Conservation (phyloP, 2,797 vertebrate genomes). For the Triplophysa bombifrons region DNA sequence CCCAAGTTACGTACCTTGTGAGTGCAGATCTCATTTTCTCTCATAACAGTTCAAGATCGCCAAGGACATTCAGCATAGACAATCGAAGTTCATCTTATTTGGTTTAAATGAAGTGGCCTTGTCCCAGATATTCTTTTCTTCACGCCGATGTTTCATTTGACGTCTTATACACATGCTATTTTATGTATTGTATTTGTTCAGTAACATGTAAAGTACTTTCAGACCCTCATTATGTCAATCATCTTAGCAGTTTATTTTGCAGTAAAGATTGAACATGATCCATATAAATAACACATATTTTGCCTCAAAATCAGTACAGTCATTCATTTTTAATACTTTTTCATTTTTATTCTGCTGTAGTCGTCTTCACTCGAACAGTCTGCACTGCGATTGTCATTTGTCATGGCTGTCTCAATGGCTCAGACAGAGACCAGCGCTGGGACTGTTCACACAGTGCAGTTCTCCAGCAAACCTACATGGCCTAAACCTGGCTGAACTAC, state of each 20-base stretch:
- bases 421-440: constrained; percentile 91
- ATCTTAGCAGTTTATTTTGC: not conserved
- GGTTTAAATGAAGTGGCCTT: not conserved
- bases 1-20: constrained; percentile 97
- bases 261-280: not conserved
- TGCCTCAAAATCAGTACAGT: too few species aligned
- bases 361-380: constrained; percentile 95
- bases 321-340: not conserved
- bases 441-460: constrained; percentile 94
- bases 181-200: not conserved
- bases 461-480: constrained; percentile 85
- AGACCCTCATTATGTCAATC: not conserved
- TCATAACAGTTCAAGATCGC: not conserved
- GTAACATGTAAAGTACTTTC: not conserved
- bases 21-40: constrained; percentile 70
- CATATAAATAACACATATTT: not conserved
- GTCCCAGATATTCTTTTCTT: not conserved
- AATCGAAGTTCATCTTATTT: not conserved
- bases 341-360: constrained; percentile 65
- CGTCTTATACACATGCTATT: not conserved
- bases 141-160: not conserved
- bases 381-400: constrained; percentile 95
- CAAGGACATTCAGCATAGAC: not conserved
- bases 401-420: constrained; percentile 98
- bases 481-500: constrained; percentile 94